A percentile compares a stretch with the other conserved stretches of the same genome.
phyloP scores from a whole-genome alignment of 2,113 vertebrate species.

The Sciurus niger region DNA sequence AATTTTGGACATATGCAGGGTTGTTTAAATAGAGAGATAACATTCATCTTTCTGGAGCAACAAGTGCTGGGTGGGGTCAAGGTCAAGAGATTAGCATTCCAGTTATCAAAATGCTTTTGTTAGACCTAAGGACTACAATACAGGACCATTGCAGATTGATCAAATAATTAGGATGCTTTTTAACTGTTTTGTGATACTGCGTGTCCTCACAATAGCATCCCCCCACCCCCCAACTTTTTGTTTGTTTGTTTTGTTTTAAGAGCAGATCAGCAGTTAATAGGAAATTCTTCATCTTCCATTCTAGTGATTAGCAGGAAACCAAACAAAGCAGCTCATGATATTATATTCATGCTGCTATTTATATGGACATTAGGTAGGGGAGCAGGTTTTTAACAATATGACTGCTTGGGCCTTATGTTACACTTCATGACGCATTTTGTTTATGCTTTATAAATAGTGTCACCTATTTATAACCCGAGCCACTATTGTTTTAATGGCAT shows the following conservation, averaged over 20 bases:
- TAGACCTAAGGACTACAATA: conserved; percentile 75
- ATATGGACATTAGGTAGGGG: conserved; percentile 67
- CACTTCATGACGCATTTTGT: conserved; percentile 84
- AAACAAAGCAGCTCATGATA: conserved; percentile 65
- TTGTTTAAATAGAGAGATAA: conserved; percentile 90
- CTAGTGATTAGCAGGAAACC: conserved; percentile 75
- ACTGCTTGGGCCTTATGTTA: conserved; percentile 80
- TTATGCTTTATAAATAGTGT: conserved; percentile 86
- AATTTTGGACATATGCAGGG: conserved; percentile 89
- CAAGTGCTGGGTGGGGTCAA: conserved; percentile 84
- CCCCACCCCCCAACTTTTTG: not conserved
- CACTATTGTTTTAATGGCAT: conserved; percentile 68
- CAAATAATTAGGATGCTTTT: conserved; percentile 83
- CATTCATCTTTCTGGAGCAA: conserved; percentile 89
- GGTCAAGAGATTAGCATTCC: conserved; percentile 87
- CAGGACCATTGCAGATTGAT: conserved; percentile 81
- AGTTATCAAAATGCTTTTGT: conserved; percentile 87
- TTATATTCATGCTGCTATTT: conserved; percentile 81
- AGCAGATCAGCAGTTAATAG: conserved; percentile 74
- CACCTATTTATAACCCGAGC: conserved; percentile 86
- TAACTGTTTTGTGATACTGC: conserved; percentile 71
- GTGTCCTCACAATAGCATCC: conserved; percentile 68
- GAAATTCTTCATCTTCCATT: conserved; percentile 66
- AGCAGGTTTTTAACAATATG: conserved; percentile 64
- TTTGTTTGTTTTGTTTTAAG: conserved; percentile 80